A percentile compares a stretch with the other conserved stretches of the same genome.
These are phyloP conservation scores for Turritopsis rubra DNA, from an alignment of 30 jellyfish, hydroid and myxozoan species.

Conservation along the genomic window DNA sequence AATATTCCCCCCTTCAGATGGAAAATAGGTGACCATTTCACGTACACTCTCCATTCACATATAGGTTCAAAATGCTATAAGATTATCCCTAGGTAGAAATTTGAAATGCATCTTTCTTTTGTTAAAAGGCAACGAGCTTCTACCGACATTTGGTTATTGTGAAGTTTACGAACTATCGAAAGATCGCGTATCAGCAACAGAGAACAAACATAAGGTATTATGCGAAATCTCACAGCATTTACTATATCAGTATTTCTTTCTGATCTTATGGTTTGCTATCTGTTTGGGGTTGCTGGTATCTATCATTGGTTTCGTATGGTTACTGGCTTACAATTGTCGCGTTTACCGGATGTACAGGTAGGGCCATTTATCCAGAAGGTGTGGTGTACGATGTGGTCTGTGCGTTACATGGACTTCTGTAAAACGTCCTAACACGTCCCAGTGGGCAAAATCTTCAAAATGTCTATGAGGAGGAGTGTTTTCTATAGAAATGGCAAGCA, in stretches of 20 bases:
- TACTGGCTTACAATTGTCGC: background rate
- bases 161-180: slow-evolving; percentile 10
- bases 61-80: background rate
- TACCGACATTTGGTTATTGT: slow-evolving; percentile 32
- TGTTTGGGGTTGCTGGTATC: slow-evolving; percentile 5
- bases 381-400: too few species aligned
- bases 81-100: background rate
- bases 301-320: background rate
- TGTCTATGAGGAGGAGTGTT: background rate
- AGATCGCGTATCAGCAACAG: background rate
- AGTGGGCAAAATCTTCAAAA: background rate
- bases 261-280: slow-evolving; percentile 23
- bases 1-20: too few species aligned
- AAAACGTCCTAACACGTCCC: background rate
- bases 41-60: too few species aligned
- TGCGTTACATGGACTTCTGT: background rate
- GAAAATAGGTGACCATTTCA: too few species aligned
- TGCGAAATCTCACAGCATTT: slow-evolving; percentile 34
- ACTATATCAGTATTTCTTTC: slow-evolving; percentile 17
- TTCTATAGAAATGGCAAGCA: background rate
- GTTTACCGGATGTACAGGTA: background rate
- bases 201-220: slow-evolving; percentile 14
- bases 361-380: too few species aligned
- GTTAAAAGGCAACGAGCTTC: slow-evolving; percentile 25
- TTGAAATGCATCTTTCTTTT: background rate